These are phyloP conservation scores for Reinhardtius hippoglossoides DNA, from an alignment of 2,113 vertebrate genomes.

Conservation along the genomic window DNA sequence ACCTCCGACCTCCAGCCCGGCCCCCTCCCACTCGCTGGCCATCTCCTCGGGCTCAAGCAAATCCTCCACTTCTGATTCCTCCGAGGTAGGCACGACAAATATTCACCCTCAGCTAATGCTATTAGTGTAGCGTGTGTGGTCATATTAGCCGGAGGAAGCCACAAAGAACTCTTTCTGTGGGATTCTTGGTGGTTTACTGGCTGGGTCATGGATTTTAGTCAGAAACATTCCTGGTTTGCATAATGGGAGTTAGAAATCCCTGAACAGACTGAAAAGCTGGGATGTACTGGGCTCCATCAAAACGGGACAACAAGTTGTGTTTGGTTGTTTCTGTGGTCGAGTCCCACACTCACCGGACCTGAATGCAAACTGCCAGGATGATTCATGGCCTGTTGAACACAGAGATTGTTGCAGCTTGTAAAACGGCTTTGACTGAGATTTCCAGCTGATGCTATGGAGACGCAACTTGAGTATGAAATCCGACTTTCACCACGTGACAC, in stretches of 20 bases:
- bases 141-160: constrained; percentile 12
- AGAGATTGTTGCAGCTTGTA: constrained; percentile 11
- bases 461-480: not conserved
- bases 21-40: constrained; percentile 80
- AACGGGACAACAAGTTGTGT: not conserved
- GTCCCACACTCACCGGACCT: constrained; percentile 8
- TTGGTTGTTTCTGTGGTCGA: constrained; percentile 13
- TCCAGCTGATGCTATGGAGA: constrained; percentile 18
- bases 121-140: constrained; percentile 24
- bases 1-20: constrained; percentile 83
- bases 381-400: constrained; percentile 35
- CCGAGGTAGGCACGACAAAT: constrained; percentile 81
- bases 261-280: no score
- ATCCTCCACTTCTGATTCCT: constrained; percentile 82
- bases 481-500: constrained; percentile 17
- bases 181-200: constrained; percentile 15
- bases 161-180: constrained; percentile 51
- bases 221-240: constrained; percentile 23
- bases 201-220: constrained; percentile 28
- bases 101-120: constrained; percentile 32
- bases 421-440: not conserved
- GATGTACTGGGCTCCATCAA: not conserved
- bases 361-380: constrained; percentile 33
- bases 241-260: constrained; percentile 22
- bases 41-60: constrained; percentile 86